phyloP scores from a whole-genome alignment of 2,888 invertebrate species.

The Nemotelus pantherinus region DNA sequence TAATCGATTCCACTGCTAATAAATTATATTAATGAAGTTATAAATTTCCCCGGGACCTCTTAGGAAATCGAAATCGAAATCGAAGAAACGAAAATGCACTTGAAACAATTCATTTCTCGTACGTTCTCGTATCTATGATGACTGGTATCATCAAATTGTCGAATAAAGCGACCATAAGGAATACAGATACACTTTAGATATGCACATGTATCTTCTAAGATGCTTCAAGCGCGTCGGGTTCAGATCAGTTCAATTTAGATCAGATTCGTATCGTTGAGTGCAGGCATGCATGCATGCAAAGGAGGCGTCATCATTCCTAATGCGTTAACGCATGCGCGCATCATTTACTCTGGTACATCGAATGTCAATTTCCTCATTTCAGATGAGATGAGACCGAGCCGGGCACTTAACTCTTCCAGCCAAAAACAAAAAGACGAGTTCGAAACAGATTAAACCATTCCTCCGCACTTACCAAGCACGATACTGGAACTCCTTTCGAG shows the following conservation, averaged over 20 bases:
- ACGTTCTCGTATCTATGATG: background rate
- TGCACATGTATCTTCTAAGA: too few relatives aligned
- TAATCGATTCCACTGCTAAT: constrained; percentile 42
- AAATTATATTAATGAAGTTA: constrained; percentile 45
- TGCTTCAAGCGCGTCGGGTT: too few relatives aligned
- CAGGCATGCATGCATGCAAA: background rate
- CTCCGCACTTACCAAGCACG: background rate
- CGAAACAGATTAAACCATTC: background rate
- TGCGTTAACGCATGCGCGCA: constrained; percentile 27
- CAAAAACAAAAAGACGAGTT: constrained; percentile 5
- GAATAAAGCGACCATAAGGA: background rate
- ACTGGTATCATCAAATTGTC: constrained; percentile 20
- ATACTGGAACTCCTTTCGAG: background rate
- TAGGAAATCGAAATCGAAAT: background rate
- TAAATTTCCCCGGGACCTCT: constrained; percentile 29
- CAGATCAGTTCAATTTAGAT: background rate
- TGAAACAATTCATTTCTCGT: constrained; percentile 21
- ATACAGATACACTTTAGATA: constrained; percentile 7
- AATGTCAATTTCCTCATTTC: constrained; percentile 19
- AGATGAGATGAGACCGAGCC: background rate
- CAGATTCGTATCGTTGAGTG: background rate
- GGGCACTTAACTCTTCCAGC: background rate
- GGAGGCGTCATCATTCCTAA: constrained; percentile 28
- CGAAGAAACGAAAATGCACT: constrained; percentile 26
- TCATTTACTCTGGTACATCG: constrained; percentile 11